phyloP scores from a whole-genome alignment of 37 sponge, comb jelly and placozoan species.

The Halichondria panicea region DNA sequence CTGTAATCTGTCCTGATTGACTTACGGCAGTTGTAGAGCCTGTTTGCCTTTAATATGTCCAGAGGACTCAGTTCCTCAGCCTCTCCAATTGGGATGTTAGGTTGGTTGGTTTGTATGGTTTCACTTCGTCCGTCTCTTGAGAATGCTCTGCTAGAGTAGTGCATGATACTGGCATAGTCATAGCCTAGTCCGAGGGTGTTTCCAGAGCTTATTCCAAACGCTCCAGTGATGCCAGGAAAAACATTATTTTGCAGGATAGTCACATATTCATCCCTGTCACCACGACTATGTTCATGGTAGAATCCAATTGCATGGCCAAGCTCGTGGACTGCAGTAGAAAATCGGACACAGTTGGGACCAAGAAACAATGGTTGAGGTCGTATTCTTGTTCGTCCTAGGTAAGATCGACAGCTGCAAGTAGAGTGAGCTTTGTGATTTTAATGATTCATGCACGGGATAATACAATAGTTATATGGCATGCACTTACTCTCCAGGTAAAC shows the following conservation, averaged over 20 bases:
- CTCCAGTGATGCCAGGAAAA: background rate
- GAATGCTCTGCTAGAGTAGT: slow-evolving; percentile 51
- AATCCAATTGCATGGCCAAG: slow-evolving; percentile 72
- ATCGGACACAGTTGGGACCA: slow-evolving; percentile 14
- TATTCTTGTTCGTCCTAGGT: slow-evolving; percentile 23
- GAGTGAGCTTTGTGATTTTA: no score
- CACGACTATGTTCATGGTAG: slow-evolving; percentile 66
- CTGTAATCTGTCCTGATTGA: background rate
- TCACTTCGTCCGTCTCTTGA: background rate
- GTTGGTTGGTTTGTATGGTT: slow-evolving; percentile 35
- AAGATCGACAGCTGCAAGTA: slow-evolving; percentile 46
- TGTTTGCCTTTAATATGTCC: slow-evolving; percentile 61
- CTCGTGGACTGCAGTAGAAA: slow-evolving; percentile 57
- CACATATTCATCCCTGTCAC: slow-evolving; percentile 64
- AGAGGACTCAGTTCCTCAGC: slow-evolving; percentile 62
- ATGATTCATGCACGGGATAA: background rate
- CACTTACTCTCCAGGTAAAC: slow-evolving; percentile 34
- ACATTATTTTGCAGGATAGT: slow-evolving; percentile 16
- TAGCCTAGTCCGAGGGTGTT: slow-evolving; percentile 60
- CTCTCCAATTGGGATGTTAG: slow-evolving; percentile 46
- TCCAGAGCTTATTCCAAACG: slow-evolving; percentile 14
- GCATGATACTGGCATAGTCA: slow-evolving; percentile 87
- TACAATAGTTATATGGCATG: no score
- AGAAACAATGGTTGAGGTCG: slow-evolving; percentile 28
- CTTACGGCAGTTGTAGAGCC: slow-evolving; percentile 73